Evolutionary conservation across 2,797 vertebrate genomes (phyloP), one percentile per base, ranked within the genome.

Genomic region (Oceanodroma leucorhoa): DNA sequence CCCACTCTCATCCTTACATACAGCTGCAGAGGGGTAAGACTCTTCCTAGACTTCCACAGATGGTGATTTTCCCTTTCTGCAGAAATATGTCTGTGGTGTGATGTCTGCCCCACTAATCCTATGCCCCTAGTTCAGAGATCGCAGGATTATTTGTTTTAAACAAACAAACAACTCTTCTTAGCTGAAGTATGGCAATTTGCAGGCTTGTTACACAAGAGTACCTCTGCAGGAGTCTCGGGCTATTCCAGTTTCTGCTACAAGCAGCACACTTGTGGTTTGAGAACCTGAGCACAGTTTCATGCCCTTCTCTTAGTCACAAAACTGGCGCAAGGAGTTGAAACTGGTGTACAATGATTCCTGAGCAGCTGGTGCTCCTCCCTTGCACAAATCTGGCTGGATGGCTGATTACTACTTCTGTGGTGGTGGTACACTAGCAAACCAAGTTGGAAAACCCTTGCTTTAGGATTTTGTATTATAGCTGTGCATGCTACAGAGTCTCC

Each of bases 231-330:
- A 73, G 29, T 27, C 77, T 93, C 2, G 0, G 14, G 34, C 51
- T 45, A 10, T 76, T 91, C 79, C 50, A 57, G 66, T 73, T 91
- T 85, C 36, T 89, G 30, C 75, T 91, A 48, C 69, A 38, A 83
- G 48, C 26, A 67, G 29, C 13, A 46, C 40, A 23, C 19, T 29
- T 88, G 45, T 15, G 32, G 48, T 57, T 54, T 81, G 65, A 94
- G 19, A 88, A 65, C 19, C 32, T n/a, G 19, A n/a, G 41, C 26
- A 17, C 0, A 2, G 45, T 67, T 90, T 85, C 45, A 14, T 70
- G 43, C 10, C 18, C 51, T 77, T 40, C 83, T 41, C 23, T 94
- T 89, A 91, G 66, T 72, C 81, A 89, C 45, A 82, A 61, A 86
- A 75, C 36, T 41, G 19, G 61, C 7, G 5, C 34, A 78, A 75